These are phyloP conservation scores for Drosophila conformis DNA, from an alignment of 2,888 invertebrate species.

Conservation along the genomic window DNA sequence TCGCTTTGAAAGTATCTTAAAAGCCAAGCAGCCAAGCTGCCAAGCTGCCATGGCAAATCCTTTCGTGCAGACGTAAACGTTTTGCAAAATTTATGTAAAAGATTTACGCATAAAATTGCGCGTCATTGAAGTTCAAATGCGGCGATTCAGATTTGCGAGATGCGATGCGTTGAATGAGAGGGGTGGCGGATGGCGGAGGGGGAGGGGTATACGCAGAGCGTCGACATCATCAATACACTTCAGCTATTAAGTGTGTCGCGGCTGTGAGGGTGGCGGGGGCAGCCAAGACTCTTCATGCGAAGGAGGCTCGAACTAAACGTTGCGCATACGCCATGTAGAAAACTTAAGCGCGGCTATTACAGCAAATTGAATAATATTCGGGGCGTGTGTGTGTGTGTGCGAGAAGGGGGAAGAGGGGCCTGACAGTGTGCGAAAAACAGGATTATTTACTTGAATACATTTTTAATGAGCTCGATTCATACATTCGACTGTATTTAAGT, in stretches of 20 bases:
- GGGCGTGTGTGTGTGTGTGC: constrained; percentile 17
- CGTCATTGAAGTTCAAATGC: constrained; percentile 78
- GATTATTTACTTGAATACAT: background rate
- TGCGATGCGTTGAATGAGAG: constrained; percentile 1
- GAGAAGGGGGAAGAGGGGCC: background rate
- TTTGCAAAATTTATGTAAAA: constrained; percentile 76
- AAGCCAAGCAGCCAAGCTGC: constrained; percentile 44
- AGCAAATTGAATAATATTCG: constrained; percentile 76
- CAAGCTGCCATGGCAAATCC: constrained; percentile 57
- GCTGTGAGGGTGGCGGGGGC: background rate
- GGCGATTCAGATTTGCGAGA: constrained; percentile 61
- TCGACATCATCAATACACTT: constrained; percentile 76
- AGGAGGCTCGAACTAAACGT: constrained; percentile 45
- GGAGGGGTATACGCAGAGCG: background rate
- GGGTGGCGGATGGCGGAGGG: background rate
- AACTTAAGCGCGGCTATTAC: constrained; percentile 75
- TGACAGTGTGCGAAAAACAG: background rate
- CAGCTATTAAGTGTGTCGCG: constrained; percentile 54
- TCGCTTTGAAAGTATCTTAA: constrained; percentile 59
- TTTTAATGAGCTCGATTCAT: background rate
- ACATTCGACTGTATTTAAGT: background rate
- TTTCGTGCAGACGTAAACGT: constrained; percentile 75
- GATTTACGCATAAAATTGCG: constrained; percentile 80
- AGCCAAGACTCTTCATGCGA: constrained; percentile 18
- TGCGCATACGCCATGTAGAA: constrained; percentile 70